Conservation (phyloP, 2,797 vertebrate genomes). For the Orestias chungarensis region DNA sequence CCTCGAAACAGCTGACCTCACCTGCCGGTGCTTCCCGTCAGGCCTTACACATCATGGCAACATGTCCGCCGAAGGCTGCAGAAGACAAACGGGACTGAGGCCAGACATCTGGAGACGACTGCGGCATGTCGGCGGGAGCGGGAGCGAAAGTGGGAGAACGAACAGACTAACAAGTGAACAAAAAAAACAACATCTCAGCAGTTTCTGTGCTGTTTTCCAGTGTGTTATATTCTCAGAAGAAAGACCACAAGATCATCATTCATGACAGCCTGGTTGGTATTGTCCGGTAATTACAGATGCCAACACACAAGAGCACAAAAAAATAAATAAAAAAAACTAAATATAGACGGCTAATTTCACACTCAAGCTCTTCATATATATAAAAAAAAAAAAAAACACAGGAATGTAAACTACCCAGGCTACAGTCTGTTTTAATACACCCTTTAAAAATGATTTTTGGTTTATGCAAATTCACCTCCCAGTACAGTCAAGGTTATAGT, state of each 20-base stretch:
- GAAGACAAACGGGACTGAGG: constrained; percentile 41
- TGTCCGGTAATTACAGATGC: constrained; percentile 70
- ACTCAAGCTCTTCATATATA: constrained; percentile 29
- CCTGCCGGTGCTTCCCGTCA: constrained; percentile 41
- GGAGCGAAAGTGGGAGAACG: constrained; percentile 27
- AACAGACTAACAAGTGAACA: constrained; percentile 18
- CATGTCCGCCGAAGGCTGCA: constrained; percentile 47
- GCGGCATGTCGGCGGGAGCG: constrained; percentile 42
- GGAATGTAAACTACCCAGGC: constrained; percentile 51
- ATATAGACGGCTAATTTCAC: constrained; percentile 54
- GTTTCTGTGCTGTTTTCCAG: constrained; percentile 69
- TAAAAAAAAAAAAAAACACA: constrained; percentile 38
- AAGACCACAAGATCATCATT: constrained; percentile 63
- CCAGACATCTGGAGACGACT: constrained; percentile 49
- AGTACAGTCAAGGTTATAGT: constrained; percentile 7
- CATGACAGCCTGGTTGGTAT: constrained; percentile 60
- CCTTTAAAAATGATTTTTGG: constrained; percentile 36
- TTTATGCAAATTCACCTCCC: constrained; percentile 20
- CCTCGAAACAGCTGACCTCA: constrained; percentile 42
- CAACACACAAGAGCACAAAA: constrained; percentile 35
- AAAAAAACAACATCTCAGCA: constrained; percentile 59
- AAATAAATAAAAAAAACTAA: constrained; percentile 55
- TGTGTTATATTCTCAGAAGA: constrained; percentile 60
- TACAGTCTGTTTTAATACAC: constrained; percentile 34
- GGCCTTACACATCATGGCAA: constrained; percentile 56